Percentiles rank a stretch among this genome's conserved stretches.
These are phyloP conservation scores for Venturia canescens DNA, from an alignment of 1,140 invertebrate species.

Conservation along the genomic window DNA sequence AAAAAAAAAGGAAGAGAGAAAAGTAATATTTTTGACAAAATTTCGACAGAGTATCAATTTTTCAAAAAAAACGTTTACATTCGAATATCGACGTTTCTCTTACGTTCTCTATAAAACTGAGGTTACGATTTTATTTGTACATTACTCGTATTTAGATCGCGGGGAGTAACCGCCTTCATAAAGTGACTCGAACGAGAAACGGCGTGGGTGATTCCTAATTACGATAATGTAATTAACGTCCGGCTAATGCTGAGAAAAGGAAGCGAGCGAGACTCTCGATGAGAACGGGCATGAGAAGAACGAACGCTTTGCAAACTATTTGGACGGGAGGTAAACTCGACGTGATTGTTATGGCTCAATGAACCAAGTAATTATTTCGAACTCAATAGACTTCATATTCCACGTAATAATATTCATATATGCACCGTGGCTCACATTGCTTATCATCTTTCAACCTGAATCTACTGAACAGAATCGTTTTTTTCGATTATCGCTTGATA, in stretches of 20 bases:
- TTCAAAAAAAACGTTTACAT: too few relatives aligned
- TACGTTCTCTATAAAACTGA: too few relatives aligned
- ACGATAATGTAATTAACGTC: slow-evolving; percentile 51
- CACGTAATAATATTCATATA: neutral
- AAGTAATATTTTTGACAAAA: too few relatives aligned
- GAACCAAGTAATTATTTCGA: slow-evolving; percentile 18
- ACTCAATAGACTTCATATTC: slow-evolving; percentile 1
- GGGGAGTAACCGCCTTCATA: neutral
- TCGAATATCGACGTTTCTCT: too few relatives aligned
- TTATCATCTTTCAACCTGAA: neutral
- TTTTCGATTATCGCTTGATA: too few relatives aligned
- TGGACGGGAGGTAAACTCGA: neutral
- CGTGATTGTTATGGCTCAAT: slow-evolving; percentile 25
- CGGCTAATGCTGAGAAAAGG: slow-evolving; percentile 9
- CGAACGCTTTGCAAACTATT: neutral
- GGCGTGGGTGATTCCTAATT: slow-evolving; percentile 44
- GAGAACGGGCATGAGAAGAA: slow-evolving; percentile 54
- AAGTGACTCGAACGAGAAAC: slow-evolving; percentile 25
- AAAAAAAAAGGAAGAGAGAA: too few relatives aligned
- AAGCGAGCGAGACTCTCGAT: slow-evolving; percentile 37
- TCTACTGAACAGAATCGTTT: too few relatives aligned
- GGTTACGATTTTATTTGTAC: too few relatives aligned
- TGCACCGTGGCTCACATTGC: neutral
- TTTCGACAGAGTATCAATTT: too few relatives aligned
- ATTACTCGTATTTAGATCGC: neutral